A percentile compares a stretch with the other conserved stretches of the same genome.
Conservation (phyloP, 2,888 invertebrate genomes). For the Eupithecia insigniata region DNA sequence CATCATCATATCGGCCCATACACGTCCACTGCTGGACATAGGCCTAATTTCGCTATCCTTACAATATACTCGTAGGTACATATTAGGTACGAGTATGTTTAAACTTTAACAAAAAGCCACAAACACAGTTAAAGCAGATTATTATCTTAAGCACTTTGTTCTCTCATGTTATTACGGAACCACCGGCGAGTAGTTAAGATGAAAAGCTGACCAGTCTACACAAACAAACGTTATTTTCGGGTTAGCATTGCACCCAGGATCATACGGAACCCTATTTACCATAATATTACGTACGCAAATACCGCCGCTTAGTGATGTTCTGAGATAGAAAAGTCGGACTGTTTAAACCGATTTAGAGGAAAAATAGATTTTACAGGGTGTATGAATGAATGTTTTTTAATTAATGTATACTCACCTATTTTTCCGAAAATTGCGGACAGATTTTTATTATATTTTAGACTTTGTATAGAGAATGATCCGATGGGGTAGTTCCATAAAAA, state of each 20-base stretch:
- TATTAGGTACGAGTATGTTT: too few species aligned
- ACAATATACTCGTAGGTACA: not conserved
- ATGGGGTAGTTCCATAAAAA: too few species aligned
- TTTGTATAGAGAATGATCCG: too few species aligned
- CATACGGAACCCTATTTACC: conserved; percentile 36
- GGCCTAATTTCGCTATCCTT: too few species aligned
- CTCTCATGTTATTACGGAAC: conserved; percentile 7
- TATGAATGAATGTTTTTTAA: too few species aligned
- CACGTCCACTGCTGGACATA: too few species aligned
- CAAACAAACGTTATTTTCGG: conserved; percentile 39
- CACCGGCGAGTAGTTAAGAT: conserved; percentile 27
- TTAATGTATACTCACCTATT: too few species aligned
- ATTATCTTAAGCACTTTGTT: not conserved
- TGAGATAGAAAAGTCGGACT: not conserved
- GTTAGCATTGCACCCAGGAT: conserved; percentile 49
- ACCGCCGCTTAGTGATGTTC: conserved; percentile 31
- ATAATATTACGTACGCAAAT: conserved; percentile 43
- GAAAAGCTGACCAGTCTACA: conserved; percentile 30
- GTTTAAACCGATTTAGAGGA: too few species aligned
- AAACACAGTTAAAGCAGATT: not conserved
- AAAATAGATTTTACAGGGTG: too few species aligned
- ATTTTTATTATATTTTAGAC: too few species aligned
- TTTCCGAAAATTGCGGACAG: too few species aligned
- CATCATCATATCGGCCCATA: too few species aligned
- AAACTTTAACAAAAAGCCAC: not conserved